Base-by-base conservation (phyloP, 2,888 invertebrate genomes). In the Vesta saturnalis region DNA sequence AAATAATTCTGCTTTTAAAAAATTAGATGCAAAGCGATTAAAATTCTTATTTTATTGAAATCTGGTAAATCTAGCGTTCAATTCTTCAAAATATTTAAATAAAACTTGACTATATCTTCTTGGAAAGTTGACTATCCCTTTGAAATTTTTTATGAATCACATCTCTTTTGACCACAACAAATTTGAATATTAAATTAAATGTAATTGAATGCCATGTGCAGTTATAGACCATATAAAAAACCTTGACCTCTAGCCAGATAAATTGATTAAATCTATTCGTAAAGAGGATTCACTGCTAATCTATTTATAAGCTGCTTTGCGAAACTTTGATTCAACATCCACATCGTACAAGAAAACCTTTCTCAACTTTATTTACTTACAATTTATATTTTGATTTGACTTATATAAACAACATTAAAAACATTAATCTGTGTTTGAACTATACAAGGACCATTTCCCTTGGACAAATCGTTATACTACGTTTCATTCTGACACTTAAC, bases 291-390 rank as follows among this genome's bases (percentile, higher is more conserved):
- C 61, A 58, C 46, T 43, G 15, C 57, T 54, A 56, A 49, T 61
- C 66, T 67, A 67, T 67, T 61, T 67, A 67, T 67, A 67, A 52
- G 49, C 47, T 30, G 61, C 61, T 67, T 56, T 58, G 57, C 23
- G 15, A 35, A 56, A 21, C 21, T 54, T 21, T 22, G 22, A 54
- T 19, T 54, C 47, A 47, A 16, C 52, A n/a, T 52, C 21, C 52
- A 12, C 52, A 52, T n/a, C 18, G 52, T 21, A 19, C 18, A 52
- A 52, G 19, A 52, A 6, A 52, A 19, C 18, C 18, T 52, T 52
- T 30, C 35, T 14, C 23, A 23, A 23, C 12, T 56, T 58, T 23
- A n/a, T 43, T 43, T n/a, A 43, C 10, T 43, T 14, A n/a, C 43
- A 12, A 2, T 43, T 43, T 43, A n/a, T n/a, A n/a, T n/a, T n/a